Conservation (phyloP, 2,888 invertebrate species). For the Chaetogeoica ovagalla region DNA sequence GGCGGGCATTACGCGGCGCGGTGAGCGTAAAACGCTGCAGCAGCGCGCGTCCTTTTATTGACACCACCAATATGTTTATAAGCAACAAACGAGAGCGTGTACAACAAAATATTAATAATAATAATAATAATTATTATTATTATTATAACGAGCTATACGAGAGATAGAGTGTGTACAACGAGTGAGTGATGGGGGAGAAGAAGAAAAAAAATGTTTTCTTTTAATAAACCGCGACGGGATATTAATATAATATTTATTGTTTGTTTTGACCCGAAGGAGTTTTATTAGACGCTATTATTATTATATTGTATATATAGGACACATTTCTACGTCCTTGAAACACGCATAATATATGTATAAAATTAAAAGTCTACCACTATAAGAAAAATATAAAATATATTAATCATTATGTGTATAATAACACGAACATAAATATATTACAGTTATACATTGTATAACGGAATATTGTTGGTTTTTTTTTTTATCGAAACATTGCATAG, state of each 20-base stretch:
- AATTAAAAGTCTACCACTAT: background rate
- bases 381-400: background rate
- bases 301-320: no score
- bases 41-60: no score
- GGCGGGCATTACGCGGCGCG: no score
- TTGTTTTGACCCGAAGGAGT: conserved; percentile 29
- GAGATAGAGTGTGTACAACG: no score
- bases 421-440: no score
- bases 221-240: background rate
- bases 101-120: conserved; percentile 8
- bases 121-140: conserved; percentile 1
- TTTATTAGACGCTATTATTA: background rate
- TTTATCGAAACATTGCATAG: no score
- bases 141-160: no score
- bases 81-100: background rate
- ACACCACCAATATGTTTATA: no score
- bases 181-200: background rate
- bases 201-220: conserved; percentile 20
- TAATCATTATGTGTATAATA: background rate
- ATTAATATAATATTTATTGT: conserved; percentile 27
- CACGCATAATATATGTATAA: no score
- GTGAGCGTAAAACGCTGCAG: no score
- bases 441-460: no score
- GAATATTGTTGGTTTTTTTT: no score
- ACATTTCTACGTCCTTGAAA: conserved; percentile 28